phyloP scores from a whole-genome alignment of 2,797 vertebrate genomes.

The Orientallactaga sibirica region DNA sequence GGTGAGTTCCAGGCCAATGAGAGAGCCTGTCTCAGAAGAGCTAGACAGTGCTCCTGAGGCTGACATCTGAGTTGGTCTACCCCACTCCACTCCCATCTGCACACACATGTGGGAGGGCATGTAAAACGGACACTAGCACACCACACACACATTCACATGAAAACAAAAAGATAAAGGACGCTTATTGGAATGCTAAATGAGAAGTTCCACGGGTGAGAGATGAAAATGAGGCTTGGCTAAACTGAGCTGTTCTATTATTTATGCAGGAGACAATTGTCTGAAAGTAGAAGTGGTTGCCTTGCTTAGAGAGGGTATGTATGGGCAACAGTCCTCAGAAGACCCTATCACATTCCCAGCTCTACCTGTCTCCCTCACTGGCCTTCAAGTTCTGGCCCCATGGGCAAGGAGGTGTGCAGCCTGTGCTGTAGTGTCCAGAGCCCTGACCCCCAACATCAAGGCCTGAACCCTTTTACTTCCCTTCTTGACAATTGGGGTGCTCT shows the following conservation, averaged over 20 bases:
- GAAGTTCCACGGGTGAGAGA: not conserved
- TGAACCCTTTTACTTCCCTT: not conserved
- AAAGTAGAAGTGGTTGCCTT: not conserved
- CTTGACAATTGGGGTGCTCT: not conserved
- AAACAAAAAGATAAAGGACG: not conserved
- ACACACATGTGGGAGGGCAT: no score
- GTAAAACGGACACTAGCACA: no score
- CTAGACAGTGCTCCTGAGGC: no score
- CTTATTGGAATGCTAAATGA: not conserved
- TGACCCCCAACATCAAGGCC: no score
- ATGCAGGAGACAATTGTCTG: not conserved
- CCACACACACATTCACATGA: no score
- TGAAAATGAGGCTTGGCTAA: not conserved
- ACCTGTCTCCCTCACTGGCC: not conserved
- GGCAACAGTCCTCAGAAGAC: not conserved
- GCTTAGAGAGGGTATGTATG: not conserved
- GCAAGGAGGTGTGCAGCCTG: not conserved
- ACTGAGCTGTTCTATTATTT: not conserved
- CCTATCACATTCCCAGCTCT: not conserved
- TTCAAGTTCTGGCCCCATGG: fast-evolving
- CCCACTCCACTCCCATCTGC: no score
- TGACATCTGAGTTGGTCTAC: no score
- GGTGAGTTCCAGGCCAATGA: not conserved
- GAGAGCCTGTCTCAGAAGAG: not conserved
- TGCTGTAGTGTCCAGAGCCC: not conserved